Evolutionary conservation across 2,113 vertebrate species (phyloP).

Genomic region (Embiotoca jacksoni): DNA sequence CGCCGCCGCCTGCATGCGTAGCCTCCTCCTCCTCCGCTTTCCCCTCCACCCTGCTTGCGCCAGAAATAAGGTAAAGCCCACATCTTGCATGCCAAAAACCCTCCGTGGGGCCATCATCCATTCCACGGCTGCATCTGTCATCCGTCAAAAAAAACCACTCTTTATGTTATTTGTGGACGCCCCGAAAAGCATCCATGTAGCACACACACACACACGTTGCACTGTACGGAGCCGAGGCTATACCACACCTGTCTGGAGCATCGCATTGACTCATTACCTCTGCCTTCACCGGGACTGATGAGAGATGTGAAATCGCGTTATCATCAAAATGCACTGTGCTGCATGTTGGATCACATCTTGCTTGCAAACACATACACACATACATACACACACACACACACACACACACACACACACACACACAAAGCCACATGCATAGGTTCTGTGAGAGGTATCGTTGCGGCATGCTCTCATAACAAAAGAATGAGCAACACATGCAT

Average conservation of each 20-base stretch:
- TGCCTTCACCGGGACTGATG: not conserved
- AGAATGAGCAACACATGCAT: slow-evolving; percentile 14
- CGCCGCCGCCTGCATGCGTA: slow-evolving; percentile 14
- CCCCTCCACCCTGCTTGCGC: slow-evolving; percentile 44
- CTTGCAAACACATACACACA: not conserved
- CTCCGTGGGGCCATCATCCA: slow-evolving; percentile 31
- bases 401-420: too few species aligned
- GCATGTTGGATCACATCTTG: not conserved
- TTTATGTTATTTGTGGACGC: not conserved
- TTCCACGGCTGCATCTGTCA: slow-evolving; percentile 34
- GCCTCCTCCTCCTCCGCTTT: slow-evolving; percentile 31
- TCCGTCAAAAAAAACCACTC: slow-evolving; percentile 2
- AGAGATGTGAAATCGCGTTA: not conserved
- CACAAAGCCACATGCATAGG: too few species aligned
- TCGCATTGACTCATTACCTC: slow-evolving; percentile 24
- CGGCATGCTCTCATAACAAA: slow-evolving; percentile 40
- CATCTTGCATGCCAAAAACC: slow-evolving; percentile 57
- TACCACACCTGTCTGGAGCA: slow-evolving; percentile 69
- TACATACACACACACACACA: too few species aligned
- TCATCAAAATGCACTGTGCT: not conserved
- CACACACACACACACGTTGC: not conserved
- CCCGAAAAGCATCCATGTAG: slow-evolving; percentile 25
- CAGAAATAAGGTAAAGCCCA: slow-evolving; percentile 67
- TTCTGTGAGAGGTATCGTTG: slow-evolving; percentile 8
- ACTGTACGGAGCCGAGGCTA: slow-evolving; percentile 9